These are phyloP conservation scores for Oryzias dopingdopingensis DNA, from an alignment of 2,797 vertebrate species.

Conservation along the genomic window DNA sequence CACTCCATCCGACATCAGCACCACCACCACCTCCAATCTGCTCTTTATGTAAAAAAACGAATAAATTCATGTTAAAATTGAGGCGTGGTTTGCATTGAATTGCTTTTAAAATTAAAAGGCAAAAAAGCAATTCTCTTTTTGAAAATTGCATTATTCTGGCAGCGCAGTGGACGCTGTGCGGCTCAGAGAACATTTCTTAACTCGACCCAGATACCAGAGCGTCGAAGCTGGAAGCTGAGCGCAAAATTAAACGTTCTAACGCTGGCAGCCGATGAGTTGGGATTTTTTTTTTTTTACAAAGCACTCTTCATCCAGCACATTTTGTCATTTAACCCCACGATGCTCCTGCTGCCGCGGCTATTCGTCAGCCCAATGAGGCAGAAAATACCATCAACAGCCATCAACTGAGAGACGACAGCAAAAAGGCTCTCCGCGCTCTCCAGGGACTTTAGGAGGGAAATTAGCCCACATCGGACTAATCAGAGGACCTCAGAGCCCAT, in stretches of 20 bases:
- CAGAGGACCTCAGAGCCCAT: slow-evolving; percentile 74
- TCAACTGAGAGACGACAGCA: slow-evolving; percentile 81
- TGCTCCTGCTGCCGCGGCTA: slow-evolving; percentile 53
- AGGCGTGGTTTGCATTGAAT: too few species aligned
- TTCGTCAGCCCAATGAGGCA: slow-evolving; percentile 77
- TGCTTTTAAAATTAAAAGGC: too few species aligned
- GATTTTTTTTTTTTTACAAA: not conserved
- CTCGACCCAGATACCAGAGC: not conserved
- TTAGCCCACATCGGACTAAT: slow-evolving; percentile 74
- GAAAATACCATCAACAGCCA: slow-evolving; percentile 85
- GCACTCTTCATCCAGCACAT: not conserved
- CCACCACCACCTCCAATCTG: not conserved
- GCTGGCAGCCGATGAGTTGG: not conserved
- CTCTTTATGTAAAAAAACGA: not conserved
- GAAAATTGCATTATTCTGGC: too few species aligned
- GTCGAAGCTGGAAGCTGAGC: not conserved
- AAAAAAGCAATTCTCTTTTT: too few species aligned
- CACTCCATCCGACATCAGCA: slow-evolving; percentile 3
- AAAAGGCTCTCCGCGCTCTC: slow-evolving; percentile 79
- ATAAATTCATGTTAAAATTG: too few species aligned
- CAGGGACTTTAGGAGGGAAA: slow-evolving; percentile 60
- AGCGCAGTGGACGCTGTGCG: too few species aligned
- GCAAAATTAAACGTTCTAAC: not conserved
- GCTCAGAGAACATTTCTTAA: too few species aligned
- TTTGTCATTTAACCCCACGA: slow-evolving; percentile 72